Conservation (phyloP, 37 sponge, comb jelly and placozoan species). For the Cladorhizidae sp. region DNA sequence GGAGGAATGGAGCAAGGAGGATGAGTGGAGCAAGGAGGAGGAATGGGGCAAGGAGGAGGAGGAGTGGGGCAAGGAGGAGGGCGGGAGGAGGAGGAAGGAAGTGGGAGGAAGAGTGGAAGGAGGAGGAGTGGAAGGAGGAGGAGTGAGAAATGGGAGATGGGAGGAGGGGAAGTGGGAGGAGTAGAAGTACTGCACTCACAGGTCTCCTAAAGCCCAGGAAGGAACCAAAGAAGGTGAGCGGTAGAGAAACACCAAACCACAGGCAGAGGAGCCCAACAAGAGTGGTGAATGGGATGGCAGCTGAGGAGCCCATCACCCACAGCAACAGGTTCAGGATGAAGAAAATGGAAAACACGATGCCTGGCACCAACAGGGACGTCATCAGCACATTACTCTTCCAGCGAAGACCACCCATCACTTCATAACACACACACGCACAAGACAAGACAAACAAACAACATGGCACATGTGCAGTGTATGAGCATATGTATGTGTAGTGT, state of each 20-base stretch:
- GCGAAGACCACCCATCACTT: slow-evolving; percentile 93
- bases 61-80: background rate
- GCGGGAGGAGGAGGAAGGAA: background rate
- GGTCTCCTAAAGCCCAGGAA: slow-evolving; percentile 91
- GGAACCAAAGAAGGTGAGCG: slow-evolving; percentile 96
- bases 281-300: slow-evolving; percentile 98
- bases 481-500: too few relatives aligned
- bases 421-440: background rate
- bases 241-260: slow-evolving; percentile 95
- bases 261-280: slow-evolving; percentile 89
- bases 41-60: background rate
- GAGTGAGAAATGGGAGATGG: too few relatives aligned
- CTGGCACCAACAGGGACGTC: slow-evolving; percentile 88
- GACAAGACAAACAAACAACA: background rate
- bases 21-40: background rate
- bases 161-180: background rate
- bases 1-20: background rate
- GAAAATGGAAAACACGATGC: slow-evolving; percentile 82
- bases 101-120: background rate
- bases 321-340: slow-evolving; percentile 92
- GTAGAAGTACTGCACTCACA: slow-evolving; percentile 34
- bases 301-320: slow-evolving; percentile 90
- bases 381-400: slow-evolving; percentile 93
- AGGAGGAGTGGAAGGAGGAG: too few relatives aligned
- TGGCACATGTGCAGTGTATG: background rate